Evolutionary conservation across 2,888 invertebrate species (phyloP), one percentile per base, ranked within the genome.

Genomic region (Acrocyrtus sp.): DNA sequence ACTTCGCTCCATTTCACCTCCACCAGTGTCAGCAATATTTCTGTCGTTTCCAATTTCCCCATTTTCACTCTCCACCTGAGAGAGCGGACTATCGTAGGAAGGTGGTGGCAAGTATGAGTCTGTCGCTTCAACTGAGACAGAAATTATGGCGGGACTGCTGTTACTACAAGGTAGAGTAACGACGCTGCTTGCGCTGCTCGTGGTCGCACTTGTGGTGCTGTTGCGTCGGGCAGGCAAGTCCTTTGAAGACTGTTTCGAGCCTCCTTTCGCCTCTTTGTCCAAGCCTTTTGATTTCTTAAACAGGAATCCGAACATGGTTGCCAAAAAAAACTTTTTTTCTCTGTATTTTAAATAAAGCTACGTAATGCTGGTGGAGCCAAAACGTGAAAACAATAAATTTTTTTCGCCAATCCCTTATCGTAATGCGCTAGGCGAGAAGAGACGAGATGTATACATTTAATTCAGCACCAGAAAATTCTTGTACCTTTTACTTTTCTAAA

Each of bases 271-370:
- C 21, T 75, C 76, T 60, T 78, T 78, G 73, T 76, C 79, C 51
- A 67, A 62, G 22, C 77, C 76, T 68, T 80, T 78, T 21, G 61
- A 54, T 58, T 75, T 77, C 68, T 77, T 79, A 56, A 80, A 80
- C 27, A 80, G 53, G 68, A 81, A 81, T 27, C 81, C 81, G 75
- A 81, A 81, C 81, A 81, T 81, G 54, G 54, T 67, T 66, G 68
- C 68, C 73, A 73, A 66, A 61, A 66, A 61, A 45, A 24, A 60
- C 47, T 5, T 8, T 47, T 47, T 47, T 21, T 47, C n/a, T 17
- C 10, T 15, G 10, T 15, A n/a, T n/a, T n/a, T n/a, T n/a, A n/a
- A n/a, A n/a, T n/a, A n/a, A n/a, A 34, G 34, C 12, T 5, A 34
- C 6, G 34, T 34, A 12, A 12, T 34, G 34, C 5, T 19, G 50